Evolutionary conservation across 2,797 vertebrate genomes (phyloP).

Genomic region (Enteromius thamalakanensis): DNA sequence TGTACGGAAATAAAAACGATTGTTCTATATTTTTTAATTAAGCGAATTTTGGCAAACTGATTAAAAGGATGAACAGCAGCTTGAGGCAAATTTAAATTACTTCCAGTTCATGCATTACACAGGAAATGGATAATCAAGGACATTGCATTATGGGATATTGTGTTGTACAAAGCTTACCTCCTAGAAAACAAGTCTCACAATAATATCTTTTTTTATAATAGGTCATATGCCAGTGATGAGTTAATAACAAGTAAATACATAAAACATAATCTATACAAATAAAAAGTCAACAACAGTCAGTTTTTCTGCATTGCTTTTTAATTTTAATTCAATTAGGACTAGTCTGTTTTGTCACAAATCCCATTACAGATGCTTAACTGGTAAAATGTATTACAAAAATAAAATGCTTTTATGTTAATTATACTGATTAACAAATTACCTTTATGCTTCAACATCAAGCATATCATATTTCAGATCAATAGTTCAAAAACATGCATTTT

Average conservation of each 20-base stretch:
- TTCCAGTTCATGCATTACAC: not conserved
- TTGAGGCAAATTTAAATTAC: not conserved
- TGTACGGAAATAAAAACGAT: not conserved
- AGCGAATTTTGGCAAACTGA: not conserved
- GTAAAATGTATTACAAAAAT: constrained; percentile 70
- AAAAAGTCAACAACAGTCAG: constrained; percentile 31
- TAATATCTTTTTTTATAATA: not conserved
- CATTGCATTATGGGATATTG: not conserved
- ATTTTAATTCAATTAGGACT: constrained; percentile 58
- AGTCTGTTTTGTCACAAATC: constrained; percentile 55
- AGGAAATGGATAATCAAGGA: not conserved
- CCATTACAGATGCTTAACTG: constrained; percentile 60
- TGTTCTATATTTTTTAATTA: not conserved
- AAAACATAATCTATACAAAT: not conserved
- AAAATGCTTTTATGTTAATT: constrained; percentile 65
- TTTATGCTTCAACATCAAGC: constrained; percentile 60
- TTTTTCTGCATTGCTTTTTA: constrained; percentile 51
- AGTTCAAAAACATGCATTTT: constrained; percentile 48
- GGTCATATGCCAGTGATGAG: not conserved
- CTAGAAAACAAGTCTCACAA: not conserved
- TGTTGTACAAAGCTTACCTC: not conserved
- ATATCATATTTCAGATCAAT: constrained; percentile 46
- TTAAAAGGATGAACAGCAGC: not conserved
- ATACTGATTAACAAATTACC: constrained; percentile 58
- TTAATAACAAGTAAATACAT: not conserved